Percentiles rank a stretch among this genome's conserved stretches.
These are phyloP conservation scores for Acanthacorydalis orientalis DNA, from an alignment of 2,888 invertebrate genomes.

Conservation along the genomic window DNA sequence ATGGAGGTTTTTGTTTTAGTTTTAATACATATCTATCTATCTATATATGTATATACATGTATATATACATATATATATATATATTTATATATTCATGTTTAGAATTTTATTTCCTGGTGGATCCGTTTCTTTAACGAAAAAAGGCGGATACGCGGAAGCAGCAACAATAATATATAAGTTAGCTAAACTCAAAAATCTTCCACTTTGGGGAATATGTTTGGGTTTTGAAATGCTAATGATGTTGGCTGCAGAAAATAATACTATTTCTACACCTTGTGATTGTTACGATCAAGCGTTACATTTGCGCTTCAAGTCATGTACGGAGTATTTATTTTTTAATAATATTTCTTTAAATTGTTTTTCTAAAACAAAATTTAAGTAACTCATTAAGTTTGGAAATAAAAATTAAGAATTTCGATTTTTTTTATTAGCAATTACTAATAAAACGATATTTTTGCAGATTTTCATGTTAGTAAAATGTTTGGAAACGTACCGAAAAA, in stretches of 20 bases:
- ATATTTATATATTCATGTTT: background rate
- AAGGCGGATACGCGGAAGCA: slow-evolving; percentile 57
- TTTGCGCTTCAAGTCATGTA: no score
- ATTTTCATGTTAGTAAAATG: slow-evolving; percentile 41
- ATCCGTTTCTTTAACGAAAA: slow-evolving; percentile 48
- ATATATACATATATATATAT: no score
- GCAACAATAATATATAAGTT: slow-evolving; percentile 52
- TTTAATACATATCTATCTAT: no score
- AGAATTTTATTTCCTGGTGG: slow-evolving; percentile 78
- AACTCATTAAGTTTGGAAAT: no score
- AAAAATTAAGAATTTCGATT: no score
- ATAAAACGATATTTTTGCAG: slow-evolving; percentile 30
- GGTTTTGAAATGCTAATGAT: slow-evolving; percentile 69
- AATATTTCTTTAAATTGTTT: no score
- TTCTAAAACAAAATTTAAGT: no score
- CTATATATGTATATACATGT: background rate
- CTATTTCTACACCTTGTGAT: no score
- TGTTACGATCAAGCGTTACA: no score
- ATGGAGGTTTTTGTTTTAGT: no score
- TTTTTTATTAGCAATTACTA: no score
- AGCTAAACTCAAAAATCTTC: slow-evolving; percentile 51
- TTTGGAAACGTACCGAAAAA: slow-evolving; percentile 42
- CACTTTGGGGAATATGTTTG: slow-evolving; percentile 76
- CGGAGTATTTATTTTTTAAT: no score
- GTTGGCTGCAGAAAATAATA: slow-evolving; percentile 27